Conservation (phyloP, 1,140 invertebrate species). For the Drosophila seguyi region DNA sequence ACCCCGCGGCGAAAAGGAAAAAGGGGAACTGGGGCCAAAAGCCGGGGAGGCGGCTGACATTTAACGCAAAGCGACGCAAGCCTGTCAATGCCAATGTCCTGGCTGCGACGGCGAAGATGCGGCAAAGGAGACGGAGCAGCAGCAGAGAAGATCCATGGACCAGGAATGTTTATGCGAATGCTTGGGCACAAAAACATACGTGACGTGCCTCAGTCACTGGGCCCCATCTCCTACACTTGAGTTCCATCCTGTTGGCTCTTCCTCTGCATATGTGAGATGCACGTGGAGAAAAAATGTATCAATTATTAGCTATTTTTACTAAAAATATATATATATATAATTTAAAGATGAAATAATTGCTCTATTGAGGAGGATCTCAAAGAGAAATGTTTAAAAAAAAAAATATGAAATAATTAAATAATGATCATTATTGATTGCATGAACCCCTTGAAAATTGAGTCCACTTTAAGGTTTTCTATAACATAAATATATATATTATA, state of each 20-base stretch:
- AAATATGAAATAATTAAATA: too few relatives aligned
- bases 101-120: constrained; percentile 34
- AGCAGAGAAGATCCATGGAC: constrained; percentile 30
- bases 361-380: too few relatives aligned
- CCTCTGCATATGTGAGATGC: constrained; percentile 1
- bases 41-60: constrained; percentile 66
- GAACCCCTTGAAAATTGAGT: too few relatives aligned
- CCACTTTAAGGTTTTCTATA: too few relatives aligned
- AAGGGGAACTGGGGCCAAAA: constrained; percentile 19
- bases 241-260: neutral
- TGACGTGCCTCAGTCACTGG: constrained; percentile 55
- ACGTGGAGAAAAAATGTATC: neutral
- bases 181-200: constrained; percentile 81
- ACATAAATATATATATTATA: too few relatives aligned
- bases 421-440: too few relatives aligned
- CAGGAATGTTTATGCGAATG: constrained; percentile 81
- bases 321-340: neutral
- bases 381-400: too few relatives aligned
- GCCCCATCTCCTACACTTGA: constrained; percentile 8
- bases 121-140: neutral
- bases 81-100: constrained; percentile 79
- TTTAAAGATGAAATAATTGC: neutral
- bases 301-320: neutral
- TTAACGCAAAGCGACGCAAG: constrained; percentile 74
- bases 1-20: constrained; percentile 51